These are phyloP conservation scores for Doryteuthis pealeii DNA, from an alignment of 1,140 invertebrate genomes.

Conservation along the genomic window DNA sequence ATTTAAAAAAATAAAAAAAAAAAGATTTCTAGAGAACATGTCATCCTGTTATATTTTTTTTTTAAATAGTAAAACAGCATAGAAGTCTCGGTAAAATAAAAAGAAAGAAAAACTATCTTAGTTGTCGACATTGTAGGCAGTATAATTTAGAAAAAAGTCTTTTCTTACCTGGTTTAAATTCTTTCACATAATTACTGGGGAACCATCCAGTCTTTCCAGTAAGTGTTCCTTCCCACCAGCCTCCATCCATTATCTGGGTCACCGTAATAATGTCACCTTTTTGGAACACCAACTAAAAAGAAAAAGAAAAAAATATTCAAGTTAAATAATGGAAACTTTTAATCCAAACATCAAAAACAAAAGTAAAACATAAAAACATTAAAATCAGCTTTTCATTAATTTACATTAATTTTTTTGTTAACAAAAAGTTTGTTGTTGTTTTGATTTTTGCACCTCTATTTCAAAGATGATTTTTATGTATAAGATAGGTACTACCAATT, in stretches of 20 bases:
- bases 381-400: not conserved
- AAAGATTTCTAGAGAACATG: no score
- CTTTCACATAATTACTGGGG: slow-evolving; percentile 95
- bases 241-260: slow-evolving; percentile 87
- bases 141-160: no score
- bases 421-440: no score
- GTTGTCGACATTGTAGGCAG: no score
- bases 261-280: slow-evolving; percentile 97
- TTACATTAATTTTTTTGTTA: not conserved
- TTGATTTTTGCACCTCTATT: no score
- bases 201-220: slow-evolving; percentile 97
- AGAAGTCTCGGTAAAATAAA: no score
- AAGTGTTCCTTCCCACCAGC: slow-evolving; percentile 98
- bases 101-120: no score
- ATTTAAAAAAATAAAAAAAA: no score
- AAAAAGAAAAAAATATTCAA: not conserved
- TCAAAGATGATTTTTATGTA: no score
- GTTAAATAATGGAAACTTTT: not conserved
- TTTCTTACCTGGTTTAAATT: slow-evolving; percentile 69
- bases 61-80: no score
- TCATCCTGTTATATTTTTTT: no score
- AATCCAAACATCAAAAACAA: not conserved
- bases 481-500: no score
- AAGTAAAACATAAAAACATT: not conserved
- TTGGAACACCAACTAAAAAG: slow-evolving; percentile 84